Percentiles rank a stretch among this genome's conserved stretches.
phyloP scores from a whole-genome alignment of 2,797 vertebrate genomes.

The Caiman crocodilus region DNA sequence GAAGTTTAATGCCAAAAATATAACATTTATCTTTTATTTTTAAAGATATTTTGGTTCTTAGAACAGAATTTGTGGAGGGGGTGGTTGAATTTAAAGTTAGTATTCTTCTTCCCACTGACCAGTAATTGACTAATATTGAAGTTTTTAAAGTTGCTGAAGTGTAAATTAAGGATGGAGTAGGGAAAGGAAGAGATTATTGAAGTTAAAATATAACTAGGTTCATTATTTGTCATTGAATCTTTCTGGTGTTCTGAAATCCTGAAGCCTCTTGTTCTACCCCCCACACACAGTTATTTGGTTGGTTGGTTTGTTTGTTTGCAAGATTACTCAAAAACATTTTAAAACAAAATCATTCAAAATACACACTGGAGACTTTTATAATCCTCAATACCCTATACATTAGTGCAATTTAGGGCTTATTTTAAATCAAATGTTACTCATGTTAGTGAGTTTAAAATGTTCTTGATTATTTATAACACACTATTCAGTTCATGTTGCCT shows the following conservation, averaged over 20 bases:
- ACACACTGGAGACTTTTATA: background rate
- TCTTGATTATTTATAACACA: background rate
- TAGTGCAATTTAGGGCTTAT: background rate
- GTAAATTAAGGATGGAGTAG: background rate
- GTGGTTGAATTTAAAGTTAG: background rate
- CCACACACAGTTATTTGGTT: background rate
- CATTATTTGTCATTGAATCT: background rate
- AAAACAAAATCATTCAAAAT: background rate
- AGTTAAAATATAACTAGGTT: background rate
- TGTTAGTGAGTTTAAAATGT: background rate
- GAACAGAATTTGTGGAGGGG: constrained; percentile 33
- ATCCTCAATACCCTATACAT: background rate
- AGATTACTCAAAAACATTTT: background rate
- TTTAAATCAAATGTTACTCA: background rate
- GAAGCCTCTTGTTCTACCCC: background rate
- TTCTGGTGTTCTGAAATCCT: background rate
- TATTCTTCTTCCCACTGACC: background rate
- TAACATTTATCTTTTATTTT: constrained; percentile 7
- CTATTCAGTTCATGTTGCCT: background rate
- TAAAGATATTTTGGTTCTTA: constrained; percentile 13
- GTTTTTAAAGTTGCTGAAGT: background rate
- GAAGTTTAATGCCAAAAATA: constrained; percentile 68
- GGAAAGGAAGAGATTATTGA: background rate
- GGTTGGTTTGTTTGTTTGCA: background rate
- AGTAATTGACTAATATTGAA: background rate